Evolutionary conservation across 2,797 vertebrate species (phyloP), one percentile per base, ranked within the genome.

Genomic region (Carduelis carduelis): DNA sequence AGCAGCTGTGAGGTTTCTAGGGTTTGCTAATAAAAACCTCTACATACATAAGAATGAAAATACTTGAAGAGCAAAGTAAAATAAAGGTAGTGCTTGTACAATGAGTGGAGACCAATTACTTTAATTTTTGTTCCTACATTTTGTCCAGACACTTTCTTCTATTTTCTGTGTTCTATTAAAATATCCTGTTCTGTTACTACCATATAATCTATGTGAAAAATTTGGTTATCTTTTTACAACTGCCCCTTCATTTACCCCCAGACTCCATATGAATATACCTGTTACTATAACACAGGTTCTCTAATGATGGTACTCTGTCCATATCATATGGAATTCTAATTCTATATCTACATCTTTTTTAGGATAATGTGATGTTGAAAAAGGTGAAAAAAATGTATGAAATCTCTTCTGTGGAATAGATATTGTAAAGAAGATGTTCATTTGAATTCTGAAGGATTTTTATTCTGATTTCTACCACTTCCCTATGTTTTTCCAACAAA

Each of bases 261-360:
- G 13, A 9, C 8, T 11, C 23, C 2, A 2, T 22, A 37, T 2
- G 5, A 50, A 44, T 65, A 47, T 49, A 24, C 1, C 3, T 35
- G 3, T 61, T 68, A 46, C 30, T 35, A 1, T 52, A 75, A 52
- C 43, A 32, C 0, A 4, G 10, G 11, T 37, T 47, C 11, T 61
- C 5, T 9, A 69, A 47, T 21, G 37, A 32, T 43, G 11, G 4
- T 41, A 30, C 8, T 75, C 12, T 26, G 16, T 11, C 8, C 2
- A 2, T 41, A 30, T 32, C 1, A 10, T 27, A 52, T 8, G 12
- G 35, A 70, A 70, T 76, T 85, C 14, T 69, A 39, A 46, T 32
- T 14, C 14, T 34, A 3, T 41, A 60, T 6, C 20, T 47, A 6
- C 8, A 64, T 5, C 8, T 14, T 76, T 78, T 78, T 87, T 32